phyloP scores from a whole-genome alignment of 2,888 invertebrate genomes.

The Epirrhoe alternata region DNA sequence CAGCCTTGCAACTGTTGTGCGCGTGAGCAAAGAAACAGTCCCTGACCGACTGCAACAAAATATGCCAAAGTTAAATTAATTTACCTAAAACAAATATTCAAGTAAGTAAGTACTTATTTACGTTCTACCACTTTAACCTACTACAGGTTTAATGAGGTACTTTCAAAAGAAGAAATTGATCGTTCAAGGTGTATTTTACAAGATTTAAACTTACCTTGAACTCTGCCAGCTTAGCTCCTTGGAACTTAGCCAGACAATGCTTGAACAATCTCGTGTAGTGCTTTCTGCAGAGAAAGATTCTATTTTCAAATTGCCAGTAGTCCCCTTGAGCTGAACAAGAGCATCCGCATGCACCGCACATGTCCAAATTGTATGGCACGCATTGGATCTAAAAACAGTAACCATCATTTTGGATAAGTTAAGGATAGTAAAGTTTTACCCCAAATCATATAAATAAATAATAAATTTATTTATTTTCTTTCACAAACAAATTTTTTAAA shows the following conservation, averaged over 20 bases:
- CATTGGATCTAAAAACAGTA: conserved; percentile 73
- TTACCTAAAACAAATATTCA: too few species aligned
- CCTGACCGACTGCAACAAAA: conserved; percentile 71
- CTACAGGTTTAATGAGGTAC: not conserved
- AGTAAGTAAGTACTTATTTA: too few species aligned
- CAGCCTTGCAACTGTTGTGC: conserved; percentile 80
- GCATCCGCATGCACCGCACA: conserved; percentile 74
- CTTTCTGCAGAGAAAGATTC: conserved; percentile 75
- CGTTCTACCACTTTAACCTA: too few species aligned
- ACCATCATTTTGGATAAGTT: not conserved
- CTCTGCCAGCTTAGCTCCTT: conserved; percentile 71
- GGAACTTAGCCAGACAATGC: conserved; percentile 73
- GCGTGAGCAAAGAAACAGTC: conserved; percentile 82
- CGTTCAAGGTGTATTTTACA: too few species aligned
- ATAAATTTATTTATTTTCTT: too few species aligned
- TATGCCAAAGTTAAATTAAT: not conserved
- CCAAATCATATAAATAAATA: too few species aligned
- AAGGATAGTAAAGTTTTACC: not conserved
- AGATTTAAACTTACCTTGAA: conserved; percentile 67
- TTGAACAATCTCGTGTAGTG: conserved; percentile 74
- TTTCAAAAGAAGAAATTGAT: not conserved
- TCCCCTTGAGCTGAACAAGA: conserved; percentile 83
- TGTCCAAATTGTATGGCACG: conserved; percentile 79
- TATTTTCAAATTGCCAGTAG: conserved; percentile 84
- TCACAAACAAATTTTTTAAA: too few species aligned